Conservation (phyloP, 2,888 invertebrate genomes). For the Dynastes tityus region DNA sequence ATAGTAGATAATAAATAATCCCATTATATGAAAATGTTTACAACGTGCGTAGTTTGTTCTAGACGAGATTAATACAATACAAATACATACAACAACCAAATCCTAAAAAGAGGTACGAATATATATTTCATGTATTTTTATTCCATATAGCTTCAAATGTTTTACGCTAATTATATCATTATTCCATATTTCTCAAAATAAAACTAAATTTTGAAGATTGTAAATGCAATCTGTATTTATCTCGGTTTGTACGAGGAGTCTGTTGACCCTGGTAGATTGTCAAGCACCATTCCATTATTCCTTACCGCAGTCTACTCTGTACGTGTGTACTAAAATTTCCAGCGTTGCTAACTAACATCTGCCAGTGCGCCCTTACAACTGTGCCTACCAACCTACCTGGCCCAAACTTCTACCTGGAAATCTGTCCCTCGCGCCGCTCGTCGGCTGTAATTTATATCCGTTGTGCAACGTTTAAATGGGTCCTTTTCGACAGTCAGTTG, state of each 20-base stretch:
- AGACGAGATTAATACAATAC: no score
- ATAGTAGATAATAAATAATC: no score
- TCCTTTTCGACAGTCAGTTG: slow-evolving; percentile 44
- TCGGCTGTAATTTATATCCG: slow-evolving; percentile 13
- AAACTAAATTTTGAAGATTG: neutral
- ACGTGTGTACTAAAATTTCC: slow-evolving; percentile 40
- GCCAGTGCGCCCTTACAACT: slow-evolving; percentile 30
- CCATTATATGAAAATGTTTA: no score
- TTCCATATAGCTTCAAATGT: no score
- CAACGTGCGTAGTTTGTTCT: no score
- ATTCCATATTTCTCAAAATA: no score
- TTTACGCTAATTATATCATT: no score
- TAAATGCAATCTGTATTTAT: neutral
- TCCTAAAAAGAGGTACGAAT: no score
- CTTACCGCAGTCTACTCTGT: slow-evolving; percentile 21
- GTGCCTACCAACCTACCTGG: slow-evolving; percentile 25
- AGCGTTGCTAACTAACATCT: slow-evolving; percentile 44
- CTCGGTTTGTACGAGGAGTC: slow-evolving; percentile 10
- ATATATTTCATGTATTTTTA: no score
- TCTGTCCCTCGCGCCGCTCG: slow-evolving; percentile 37
- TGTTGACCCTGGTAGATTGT: slow-evolving; percentile 33
- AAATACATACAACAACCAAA: no score
- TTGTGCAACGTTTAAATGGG: slow-evolving; percentile 41
- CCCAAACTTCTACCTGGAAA: slow-evolving; percentile 42
- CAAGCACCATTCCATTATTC: slow-evolving; percentile 44